These are phyloP conservation scores for Heliconius ethilla DNA, from an alignment of 2,888 invertebrate species.

Conservation along the genomic window DNA sequence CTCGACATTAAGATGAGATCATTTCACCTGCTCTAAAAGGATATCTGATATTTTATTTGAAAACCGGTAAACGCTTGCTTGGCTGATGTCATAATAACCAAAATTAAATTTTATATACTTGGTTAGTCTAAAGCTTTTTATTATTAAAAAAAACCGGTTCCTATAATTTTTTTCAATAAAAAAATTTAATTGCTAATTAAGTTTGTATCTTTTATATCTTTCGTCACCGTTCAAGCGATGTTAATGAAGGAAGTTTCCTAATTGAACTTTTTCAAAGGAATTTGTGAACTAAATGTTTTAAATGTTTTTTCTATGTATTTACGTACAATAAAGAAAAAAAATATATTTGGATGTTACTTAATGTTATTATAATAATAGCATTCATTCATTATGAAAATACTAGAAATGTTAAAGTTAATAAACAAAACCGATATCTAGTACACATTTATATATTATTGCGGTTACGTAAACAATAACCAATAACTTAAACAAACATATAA, in stretches of 20 bases:
- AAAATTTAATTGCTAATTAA: no score
- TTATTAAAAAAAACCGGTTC: neutral
- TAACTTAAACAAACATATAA: conserved; percentile 6
- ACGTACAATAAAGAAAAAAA: no score
- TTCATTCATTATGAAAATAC: neutral
- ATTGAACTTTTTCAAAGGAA: neutral
- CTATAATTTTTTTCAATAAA: conserved; percentile 5
- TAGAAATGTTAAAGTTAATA: neutral
- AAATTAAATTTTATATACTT: conserved; percentile 16
- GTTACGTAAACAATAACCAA: conserved; percentile 12
- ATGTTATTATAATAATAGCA: neutral
- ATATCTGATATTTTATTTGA: conserved; percentile 23
- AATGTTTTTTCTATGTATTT: no score
- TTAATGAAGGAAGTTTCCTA: neutral
- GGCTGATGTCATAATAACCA: conserved; percentile 27
- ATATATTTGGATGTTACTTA: neutral
- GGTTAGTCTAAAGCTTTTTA: neutral
- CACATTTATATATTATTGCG: conserved; percentile 12
- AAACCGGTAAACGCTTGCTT: conserved; percentile 17
- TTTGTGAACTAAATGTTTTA: no score
- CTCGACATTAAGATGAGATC: conserved; percentile 45
- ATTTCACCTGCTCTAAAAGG: conserved; percentile 32
- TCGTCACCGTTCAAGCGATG: neutral
- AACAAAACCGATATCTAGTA: conserved; percentile 8
- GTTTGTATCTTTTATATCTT: neutral